Evolutionary conservation across 23 tunicate genomes (phyloP).

Genomic region (Halocynthia roretzi): DNA sequence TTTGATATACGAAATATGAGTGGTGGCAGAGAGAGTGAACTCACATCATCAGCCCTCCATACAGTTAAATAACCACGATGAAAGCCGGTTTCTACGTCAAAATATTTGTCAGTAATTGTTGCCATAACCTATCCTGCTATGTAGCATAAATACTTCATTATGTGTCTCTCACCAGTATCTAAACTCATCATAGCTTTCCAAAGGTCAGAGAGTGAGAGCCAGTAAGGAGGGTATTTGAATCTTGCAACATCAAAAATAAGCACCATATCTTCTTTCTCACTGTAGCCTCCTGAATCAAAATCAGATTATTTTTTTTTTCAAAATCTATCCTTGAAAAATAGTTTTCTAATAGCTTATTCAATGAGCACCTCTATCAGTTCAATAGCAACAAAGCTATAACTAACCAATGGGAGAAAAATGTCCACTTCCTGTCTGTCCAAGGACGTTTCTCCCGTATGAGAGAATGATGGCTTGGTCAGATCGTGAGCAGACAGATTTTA

Average conservation of each 20-base stretch:
- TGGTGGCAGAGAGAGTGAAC: constrained; percentile 40
- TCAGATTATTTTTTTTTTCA: not conserved
- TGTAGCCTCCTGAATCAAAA: constrained; percentile 39
- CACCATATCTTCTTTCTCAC: constrained; percentile 37
- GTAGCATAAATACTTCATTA: no score
- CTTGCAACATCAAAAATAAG: constrained; percentile 62
- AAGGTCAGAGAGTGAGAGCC: constrained; percentile 39
- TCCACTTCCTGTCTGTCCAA: constrained; percentile 57
- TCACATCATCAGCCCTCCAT: constrained; percentile 5
- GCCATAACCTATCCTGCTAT: no score
- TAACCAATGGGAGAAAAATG: constrained; percentile 82
- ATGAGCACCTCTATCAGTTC: not conserved
- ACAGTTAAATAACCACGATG: constrained; percentile 57
- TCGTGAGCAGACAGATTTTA: constrained; percentile 26
- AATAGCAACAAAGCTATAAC: not conserved
- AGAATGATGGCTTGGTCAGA: constrained; percentile 28
- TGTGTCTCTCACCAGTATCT: not conserved
- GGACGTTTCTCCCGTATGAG: constrained; percentile 44
- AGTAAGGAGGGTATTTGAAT: constrained; percentile 70
- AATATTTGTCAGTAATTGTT: not conserved
- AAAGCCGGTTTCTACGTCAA: constrained; percentile 26
- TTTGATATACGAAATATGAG: constrained; percentile 40
- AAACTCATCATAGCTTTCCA: constrained; percentile 53
- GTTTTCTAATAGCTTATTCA: not conserved
- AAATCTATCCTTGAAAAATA: not conserved